Percentiles rank a stretch among this genome's conserved stretches.
Evolutionary conservation across 2,797 vertebrate genomes (phyloP).

Genomic region (Cirrhinus mrigala): DNA sequence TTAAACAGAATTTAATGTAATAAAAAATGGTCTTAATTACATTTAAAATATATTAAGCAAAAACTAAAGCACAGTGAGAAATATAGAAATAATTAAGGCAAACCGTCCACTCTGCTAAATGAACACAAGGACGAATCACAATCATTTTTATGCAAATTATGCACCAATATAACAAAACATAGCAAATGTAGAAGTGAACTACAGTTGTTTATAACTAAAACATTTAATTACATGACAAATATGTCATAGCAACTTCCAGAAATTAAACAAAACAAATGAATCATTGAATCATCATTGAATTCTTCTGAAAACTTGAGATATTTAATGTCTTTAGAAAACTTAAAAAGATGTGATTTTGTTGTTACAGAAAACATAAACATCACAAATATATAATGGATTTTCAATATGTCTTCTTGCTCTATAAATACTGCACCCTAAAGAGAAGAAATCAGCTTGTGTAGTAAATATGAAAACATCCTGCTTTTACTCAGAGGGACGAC

Average conservation of each 20-base stretch:
- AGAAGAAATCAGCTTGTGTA: constrained; percentile 14
- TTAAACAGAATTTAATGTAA: not conserved
- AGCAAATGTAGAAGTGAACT: not conserved
- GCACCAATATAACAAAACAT: too few relatives aligned
- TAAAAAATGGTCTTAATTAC: too few relatives aligned
- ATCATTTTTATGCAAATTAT: too few relatives aligned
- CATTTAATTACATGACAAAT: not conserved
- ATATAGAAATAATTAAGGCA: not conserved
- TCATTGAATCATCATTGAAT: not conserved
- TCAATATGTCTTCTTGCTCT: not conserved
- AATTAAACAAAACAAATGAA: not conserved
- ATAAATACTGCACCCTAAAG: not conserved
- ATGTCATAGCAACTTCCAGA: not conserved
- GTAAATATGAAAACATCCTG: constrained; percentile 33
- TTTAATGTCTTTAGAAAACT: not conserved
- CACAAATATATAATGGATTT: not conserved
- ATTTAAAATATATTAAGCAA: not conserved
- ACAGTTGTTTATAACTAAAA: not conserved
- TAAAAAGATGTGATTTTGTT: not conserved
- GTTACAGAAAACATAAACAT: not conserved
- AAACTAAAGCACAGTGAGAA: not conserved
- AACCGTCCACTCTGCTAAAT: too few relatives aligned
- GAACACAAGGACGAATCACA: too few relatives aligned
- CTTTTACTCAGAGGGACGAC: not conserved
- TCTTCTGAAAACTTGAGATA: not conserved